Percentiles rank a stretch among this genome's conserved stretches.
Evolutionary conservation across 2,888 invertebrate genomes (phyloP).

Genomic region (Esperia sulphurella): DNA sequence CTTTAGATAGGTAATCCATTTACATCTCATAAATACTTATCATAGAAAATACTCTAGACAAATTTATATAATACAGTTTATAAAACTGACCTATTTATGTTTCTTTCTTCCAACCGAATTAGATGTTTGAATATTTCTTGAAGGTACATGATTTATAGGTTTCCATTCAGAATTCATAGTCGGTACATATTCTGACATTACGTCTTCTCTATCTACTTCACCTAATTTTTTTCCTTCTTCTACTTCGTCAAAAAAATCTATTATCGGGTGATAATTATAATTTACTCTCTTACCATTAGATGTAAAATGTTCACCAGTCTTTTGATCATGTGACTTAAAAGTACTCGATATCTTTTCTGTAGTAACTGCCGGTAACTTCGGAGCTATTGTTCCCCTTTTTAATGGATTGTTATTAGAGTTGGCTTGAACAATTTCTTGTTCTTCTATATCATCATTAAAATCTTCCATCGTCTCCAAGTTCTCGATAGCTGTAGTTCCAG

Average conservation of each 20-base stretch:
- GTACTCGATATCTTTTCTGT: conserved; percentile 39
- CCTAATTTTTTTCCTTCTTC: conserved; percentile 50
- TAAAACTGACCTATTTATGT: conserved; percentile 25
- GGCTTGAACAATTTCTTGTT: conserved; percentile 43
- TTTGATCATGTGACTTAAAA: conserved; percentile 31
- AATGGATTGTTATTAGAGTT: conserved; percentile 29
- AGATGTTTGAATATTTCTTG: conserved; percentile 37
- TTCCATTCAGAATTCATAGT: conserved; percentile 69
- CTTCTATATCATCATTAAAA: conserved; percentile 47
- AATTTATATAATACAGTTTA: not conserved
- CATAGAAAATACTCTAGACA: too few species aligned
- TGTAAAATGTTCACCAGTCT: conserved; percentile 33
- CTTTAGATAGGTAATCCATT: too few species aligned
- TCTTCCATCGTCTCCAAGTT: conserved; percentile 55
- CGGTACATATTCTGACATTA: conserved; percentile 38
- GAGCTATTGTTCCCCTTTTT: conserved; percentile 52
- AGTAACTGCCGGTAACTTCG: conserved; percentile 52
- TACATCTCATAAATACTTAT: too few species aligned
- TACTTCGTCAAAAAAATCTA: conserved; percentile 89
- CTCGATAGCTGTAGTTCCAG: conserved; percentile 63
- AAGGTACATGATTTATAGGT: conserved; percentile 58
- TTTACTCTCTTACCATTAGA: conserved; percentile 80
- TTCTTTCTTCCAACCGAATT: conserved; percentile 32
- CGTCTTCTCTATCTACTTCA: conserved; percentile 64
- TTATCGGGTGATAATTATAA: conserved; percentile 91